These are phyloP conservation scores for Drosophila prolongata DNA, from an alignment of 2,888 invertebrate species.

Conservation along the genomic window DNA sequence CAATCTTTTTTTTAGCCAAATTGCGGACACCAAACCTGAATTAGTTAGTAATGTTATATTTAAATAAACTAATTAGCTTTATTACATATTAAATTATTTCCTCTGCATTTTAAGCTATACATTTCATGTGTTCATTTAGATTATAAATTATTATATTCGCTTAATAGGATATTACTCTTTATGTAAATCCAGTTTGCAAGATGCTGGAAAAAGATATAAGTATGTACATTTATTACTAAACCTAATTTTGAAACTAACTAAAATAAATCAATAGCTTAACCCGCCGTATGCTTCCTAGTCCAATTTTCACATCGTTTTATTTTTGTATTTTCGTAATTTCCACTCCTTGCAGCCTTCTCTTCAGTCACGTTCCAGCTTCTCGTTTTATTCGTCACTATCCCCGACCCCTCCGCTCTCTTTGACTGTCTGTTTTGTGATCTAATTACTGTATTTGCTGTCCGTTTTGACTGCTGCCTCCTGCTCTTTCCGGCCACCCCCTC, in stretches of 20 bases:
- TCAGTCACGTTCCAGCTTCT: slow-evolving; percentile 51
- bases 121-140: no score
- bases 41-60: neutral
- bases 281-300: slow-evolving; percentile 27
- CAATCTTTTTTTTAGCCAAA: neutral
- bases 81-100: neutral
- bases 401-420: slow-evolving; percentile 16
- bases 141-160: no score
- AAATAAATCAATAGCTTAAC: slow-evolving; percentile 12
- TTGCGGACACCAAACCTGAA: neutral
- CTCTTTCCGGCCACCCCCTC: slow-evolving; percentile 19
- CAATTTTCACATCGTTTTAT: slow-evolving; percentile 24
- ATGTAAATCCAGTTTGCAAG: no score
- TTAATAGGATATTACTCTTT: no score
- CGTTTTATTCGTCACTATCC: slow-evolving; percentile 29
- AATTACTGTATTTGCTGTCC: slow-evolving; percentile 78
- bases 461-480: slow-evolving; percentile 67
- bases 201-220: no score
- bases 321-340: slow-evolving; percentile 3
- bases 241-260: neutral
- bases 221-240: neutral
- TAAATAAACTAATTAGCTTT: neutral
- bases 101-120: no score
- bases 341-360: slow-evolving; percentile 20
- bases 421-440: slow-evolving; percentile 69